These are phyloP conservation scores for Cariama cristata DNA, from an alignment of 2,113 vertebrate genomes.

Conservation along the genomic window DNA sequence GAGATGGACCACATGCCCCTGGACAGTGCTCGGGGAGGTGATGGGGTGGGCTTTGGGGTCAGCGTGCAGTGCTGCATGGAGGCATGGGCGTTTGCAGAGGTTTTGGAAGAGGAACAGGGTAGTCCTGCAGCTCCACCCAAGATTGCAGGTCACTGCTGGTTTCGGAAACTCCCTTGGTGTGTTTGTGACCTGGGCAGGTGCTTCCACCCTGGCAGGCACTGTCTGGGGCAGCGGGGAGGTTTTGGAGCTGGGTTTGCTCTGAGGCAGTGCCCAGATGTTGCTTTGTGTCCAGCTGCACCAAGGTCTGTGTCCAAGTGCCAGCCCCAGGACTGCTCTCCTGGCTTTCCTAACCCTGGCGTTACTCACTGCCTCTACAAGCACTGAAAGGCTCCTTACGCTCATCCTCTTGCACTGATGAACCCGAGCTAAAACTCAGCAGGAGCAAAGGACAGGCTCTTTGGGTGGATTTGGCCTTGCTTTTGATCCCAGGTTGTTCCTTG, in stretches of 20 bases:
- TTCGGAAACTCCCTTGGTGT: not conserved
- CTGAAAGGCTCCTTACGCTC: not conserved
- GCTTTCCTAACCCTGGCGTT: fast-evolving
- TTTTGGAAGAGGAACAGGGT: not conserved
- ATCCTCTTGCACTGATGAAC: not conserved
- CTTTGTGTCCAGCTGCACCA: not conserved
- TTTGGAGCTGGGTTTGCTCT: not conserved
- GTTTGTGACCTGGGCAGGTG: not conserved
- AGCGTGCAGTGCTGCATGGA: fast-evolving
- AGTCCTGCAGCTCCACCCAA: not conserved
- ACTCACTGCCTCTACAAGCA: not conserved
- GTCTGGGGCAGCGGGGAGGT: not conserved
- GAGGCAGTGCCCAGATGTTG: not conserved
- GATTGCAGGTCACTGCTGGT: not conserved
- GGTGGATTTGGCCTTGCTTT: not conserved
- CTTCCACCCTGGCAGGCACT: fast-evolving
- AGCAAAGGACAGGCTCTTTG: not conserved
- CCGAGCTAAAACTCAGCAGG: not conserved
- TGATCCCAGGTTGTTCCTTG: not conserved
- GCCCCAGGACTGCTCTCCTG: fast-evolving
- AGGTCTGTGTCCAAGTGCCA: not conserved
- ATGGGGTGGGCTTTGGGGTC: fast-evolving
- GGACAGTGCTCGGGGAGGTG: not conserved
- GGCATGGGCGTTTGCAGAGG: fast-evolving
- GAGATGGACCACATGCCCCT: fast-evolving